Percentiles rank a stretch among this genome's conserved stretches.
These are phyloP conservation scores for Aphelocoma californica DNA, from an alignment of 2,797 vertebrate genomes.

Conservation along the genomic window DNA sequence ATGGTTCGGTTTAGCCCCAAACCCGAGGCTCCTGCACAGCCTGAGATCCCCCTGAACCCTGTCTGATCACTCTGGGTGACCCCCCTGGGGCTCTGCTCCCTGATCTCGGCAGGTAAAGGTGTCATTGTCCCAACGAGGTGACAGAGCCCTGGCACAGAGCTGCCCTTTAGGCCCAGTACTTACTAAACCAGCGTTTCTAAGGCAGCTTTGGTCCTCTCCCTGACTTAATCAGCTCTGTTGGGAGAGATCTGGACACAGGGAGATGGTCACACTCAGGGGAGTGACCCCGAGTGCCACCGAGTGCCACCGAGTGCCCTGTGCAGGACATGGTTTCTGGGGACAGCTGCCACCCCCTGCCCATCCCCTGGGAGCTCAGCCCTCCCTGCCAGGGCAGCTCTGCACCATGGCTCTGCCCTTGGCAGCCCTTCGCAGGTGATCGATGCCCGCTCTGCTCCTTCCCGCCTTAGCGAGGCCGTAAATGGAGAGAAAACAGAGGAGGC, in stretches of 20 bases:
- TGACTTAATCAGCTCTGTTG: background rate
- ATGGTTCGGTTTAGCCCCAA: background rate
- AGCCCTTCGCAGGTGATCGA: background rate
- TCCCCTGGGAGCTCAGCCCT: background rate
- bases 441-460: background rate
- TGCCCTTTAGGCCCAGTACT: background rate
- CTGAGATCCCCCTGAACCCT: background rate
- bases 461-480: background rate
- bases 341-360: background rate
- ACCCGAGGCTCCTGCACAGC: background rate
- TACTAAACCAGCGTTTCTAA: background rate
- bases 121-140: background rate
- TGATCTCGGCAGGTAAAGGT: background rate
- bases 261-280: background rate
- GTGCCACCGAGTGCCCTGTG: background rate
- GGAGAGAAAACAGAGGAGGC: slow-evolving; percentile 36
- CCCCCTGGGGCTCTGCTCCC: background rate
- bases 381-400: background rate
- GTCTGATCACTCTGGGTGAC: accelerated
- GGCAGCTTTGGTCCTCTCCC: background rate
- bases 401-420: background rate
- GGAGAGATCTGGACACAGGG: background rate
- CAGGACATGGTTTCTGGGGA: accelerated
- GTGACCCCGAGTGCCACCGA: background rate
- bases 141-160: background rate